Percentiles rank a stretch among this genome's conserved stretches.
Evolutionary conservation across 2,797 vertebrate genomes (phyloP).

Genomic region (Myoxocephalus aenaeus): DNA sequence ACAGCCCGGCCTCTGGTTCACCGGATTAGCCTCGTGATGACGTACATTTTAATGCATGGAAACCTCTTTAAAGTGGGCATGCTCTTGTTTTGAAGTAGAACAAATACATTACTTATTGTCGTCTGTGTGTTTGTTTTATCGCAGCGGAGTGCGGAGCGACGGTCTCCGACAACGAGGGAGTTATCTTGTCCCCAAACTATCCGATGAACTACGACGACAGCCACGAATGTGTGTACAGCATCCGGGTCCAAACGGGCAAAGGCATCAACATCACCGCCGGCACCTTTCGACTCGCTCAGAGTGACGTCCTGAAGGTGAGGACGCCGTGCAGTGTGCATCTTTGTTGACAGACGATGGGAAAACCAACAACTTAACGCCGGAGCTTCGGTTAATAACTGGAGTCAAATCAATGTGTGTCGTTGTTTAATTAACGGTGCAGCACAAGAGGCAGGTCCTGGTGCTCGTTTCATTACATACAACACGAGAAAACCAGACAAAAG

Average conservation of each 20-base stretch:
- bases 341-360: slow-evolving; percentile 25
- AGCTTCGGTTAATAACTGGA: not conserved
- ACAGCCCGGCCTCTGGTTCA: not conserved
- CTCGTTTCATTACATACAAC: slow-evolving; percentile 9
- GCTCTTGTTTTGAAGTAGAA: slow-evolving; percentile 4
- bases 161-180: slow-evolving; percentile 92
- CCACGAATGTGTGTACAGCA: slow-evolving; percentile 97
- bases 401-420: slow-evolving; percentile 9
- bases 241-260: slow-evolving; percentile 96
- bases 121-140: slow-evolving; percentile 44
- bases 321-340: not conserved
- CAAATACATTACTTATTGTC: not conserved
- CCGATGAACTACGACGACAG: slow-evolving; percentile 96
- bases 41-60: slow-evolving; percentile 18
- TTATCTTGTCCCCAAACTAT: slow-evolving; percentile 95
- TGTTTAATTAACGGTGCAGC: slow-evolving; percentile 11
- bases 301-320: slow-evolving; percentile 96
- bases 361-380: slow-evolving; percentile 1
- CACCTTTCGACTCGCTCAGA: slow-evolving; percentile 93
- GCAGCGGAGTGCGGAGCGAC: slow-evolving; percentile 96
- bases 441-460: slow-evolving; percentile 4
- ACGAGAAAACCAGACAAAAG: not conserved
- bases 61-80: slow-evolving; percentile 8
- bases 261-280: slow-evolving; percentile 95
- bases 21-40: not conserved